phyloP scores from a whole-genome alignment of 2,797 vertebrate genomes.

The Babyrousa celebensis region DNA sequence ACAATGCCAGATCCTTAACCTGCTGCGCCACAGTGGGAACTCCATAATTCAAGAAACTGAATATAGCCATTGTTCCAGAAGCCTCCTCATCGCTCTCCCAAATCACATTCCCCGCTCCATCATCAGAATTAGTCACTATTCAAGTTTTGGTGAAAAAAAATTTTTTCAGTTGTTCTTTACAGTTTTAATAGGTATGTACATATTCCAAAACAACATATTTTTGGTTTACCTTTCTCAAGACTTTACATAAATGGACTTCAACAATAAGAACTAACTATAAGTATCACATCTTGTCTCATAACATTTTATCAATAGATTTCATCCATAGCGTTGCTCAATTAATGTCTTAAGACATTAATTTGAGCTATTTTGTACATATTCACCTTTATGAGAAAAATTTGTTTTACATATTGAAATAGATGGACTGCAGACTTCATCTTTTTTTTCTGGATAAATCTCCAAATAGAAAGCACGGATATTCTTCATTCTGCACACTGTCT shows the following conservation, averaged over 20 bases:
- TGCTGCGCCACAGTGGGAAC: no score
- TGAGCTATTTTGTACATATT: background rate
- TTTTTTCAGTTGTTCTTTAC: background rate
- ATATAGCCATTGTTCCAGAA: background rate
- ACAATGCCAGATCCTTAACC: no score
- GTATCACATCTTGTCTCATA: background rate
- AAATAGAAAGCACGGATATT: background rate
- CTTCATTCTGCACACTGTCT: background rate
- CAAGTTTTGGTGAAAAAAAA: slow-evolving; percentile 4
- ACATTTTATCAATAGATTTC: background rate
- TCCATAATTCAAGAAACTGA: background rate
- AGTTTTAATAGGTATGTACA: background rate
- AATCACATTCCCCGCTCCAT: background rate
- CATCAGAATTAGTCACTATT: background rate
- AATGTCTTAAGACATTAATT: background rate
- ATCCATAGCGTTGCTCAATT: background rate
- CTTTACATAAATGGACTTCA: background rate
- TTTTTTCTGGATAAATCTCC: background rate
- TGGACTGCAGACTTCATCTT: background rate
- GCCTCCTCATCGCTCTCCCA: background rate
- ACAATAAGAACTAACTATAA: background rate
- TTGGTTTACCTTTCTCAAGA: background rate
- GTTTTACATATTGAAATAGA: background rate
- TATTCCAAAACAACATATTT: background rate
- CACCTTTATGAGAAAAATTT: background rate